Conservation (phyloP, 2,888 invertebrate genomes). For the Anagyrus pseudococci region DNA sequence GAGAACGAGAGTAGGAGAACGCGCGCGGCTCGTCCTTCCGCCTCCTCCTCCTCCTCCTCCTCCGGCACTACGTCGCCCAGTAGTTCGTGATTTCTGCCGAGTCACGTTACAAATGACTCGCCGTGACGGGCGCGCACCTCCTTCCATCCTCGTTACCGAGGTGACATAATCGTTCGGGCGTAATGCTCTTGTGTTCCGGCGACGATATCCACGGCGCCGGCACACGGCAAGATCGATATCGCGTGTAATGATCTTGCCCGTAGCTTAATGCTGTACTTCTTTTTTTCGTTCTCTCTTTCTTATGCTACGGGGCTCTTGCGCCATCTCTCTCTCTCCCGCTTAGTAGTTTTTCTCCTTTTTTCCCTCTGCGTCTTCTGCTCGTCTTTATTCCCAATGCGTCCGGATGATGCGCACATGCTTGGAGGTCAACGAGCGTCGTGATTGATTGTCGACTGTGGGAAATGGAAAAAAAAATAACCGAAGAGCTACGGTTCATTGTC, state of each 20-base stretch:
- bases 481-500: too few relatives aligned
- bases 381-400: not conserved
- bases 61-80: slow-evolving; percentile 28
- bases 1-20: not conserved
- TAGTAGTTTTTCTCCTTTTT: not conserved
- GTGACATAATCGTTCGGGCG: slow-evolving; percentile 58
- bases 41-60: slow-evolving; percentile 19
- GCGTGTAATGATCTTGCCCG: slow-evolving; percentile 37
- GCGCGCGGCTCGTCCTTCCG: too few relatives aligned
- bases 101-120: slow-evolving; percentile 59
- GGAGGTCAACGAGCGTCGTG: slow-evolving; percentile 28
- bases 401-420: too few relatives aligned
- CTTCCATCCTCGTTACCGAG: slow-evolving; percentile 58
- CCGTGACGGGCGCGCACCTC: slow-evolving; percentile 40
- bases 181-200: slow-evolving; percentile 41
- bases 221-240: slow-evolving; percentile 38
- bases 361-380: not conserved
- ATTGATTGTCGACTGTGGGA: slow-evolving; percentile 26
- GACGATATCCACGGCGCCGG: too few relatives aligned
- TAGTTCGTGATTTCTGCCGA: slow-evolving; percentile 55
- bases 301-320: too few relatives aligned
- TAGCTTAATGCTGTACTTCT: slow-evolving; percentile 12
- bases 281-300: not conserved
- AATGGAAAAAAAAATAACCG: too few relatives aligned
- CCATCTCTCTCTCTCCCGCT: not conserved